These are phyloP conservation scores for Clamator glandarius DNA, from an alignment of 2,797 vertebrate genomes.

Conservation along the genomic window DNA sequence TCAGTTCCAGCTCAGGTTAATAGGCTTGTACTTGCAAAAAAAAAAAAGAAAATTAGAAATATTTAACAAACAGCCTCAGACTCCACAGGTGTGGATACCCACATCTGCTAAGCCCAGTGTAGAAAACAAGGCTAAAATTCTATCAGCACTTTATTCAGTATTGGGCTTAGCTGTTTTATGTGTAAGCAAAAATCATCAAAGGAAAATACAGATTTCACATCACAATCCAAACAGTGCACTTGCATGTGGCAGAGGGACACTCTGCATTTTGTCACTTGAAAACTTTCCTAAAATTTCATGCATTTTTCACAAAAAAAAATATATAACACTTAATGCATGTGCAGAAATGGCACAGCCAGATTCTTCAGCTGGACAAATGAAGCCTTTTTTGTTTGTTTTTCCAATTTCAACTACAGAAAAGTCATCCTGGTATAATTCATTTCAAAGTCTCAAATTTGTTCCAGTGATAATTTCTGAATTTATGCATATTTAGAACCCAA, in stretches of 20 bases:
- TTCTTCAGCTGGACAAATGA: conserved; percentile 26
- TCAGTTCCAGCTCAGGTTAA: background rate
- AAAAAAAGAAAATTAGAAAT: background rate
- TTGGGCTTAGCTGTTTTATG: conserved; percentile 62
- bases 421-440: conserved; percentile 47
- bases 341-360: conserved; percentile 8
- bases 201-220: conserved; percentile 38
- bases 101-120: conserved; percentile 15
- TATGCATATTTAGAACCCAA: conserved; percentile 55
- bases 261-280: conserved; percentile 64
- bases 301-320: conserved; percentile 63
- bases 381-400: conserved; percentile 59
- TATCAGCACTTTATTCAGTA: conserved; percentile 52
- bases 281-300: conserved; percentile 64
- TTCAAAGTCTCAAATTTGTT: conserved; percentile 63
- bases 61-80: background rate
- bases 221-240: conserved; percentile 41
- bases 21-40: background rate
- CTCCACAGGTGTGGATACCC: background rate
- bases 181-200: conserved; percentile 53
- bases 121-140: conserved; percentile 40
- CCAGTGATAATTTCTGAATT: conserved; percentile 67
- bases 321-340: background rate
- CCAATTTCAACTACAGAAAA: conserved; percentile 61
- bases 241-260: conserved; percentile 40